phyloP scores from a whole-genome alignment of 1,140 invertebrate species.

The Drosophila repleta region DNA sequence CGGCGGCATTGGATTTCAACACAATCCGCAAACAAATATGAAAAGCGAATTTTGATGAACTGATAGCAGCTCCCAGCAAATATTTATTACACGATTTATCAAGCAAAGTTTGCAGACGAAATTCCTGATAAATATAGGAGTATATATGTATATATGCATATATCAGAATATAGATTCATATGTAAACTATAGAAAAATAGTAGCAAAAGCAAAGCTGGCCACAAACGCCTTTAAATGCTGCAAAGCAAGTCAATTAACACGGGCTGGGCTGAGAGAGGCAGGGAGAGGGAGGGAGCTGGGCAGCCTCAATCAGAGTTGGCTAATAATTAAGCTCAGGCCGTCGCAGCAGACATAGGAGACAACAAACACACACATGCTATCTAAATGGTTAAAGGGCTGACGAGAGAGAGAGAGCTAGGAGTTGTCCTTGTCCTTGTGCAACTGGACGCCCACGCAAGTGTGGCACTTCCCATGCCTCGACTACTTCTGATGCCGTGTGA shows the following conservation, averaged over 20 bases:
- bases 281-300: too few relatives aligned
- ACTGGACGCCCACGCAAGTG: slow-evolving; percentile 22
- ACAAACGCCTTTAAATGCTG: too few relatives aligned
- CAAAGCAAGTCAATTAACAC: background rate
- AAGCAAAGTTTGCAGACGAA: background rate
- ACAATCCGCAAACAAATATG: slow-evolving; percentile 45
- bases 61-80: slow-evolving; percentile 17
- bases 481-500: slow-evolving; percentile 46
- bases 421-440: slow-evolving; percentile 21
- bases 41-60: slow-evolving; percentile 56
- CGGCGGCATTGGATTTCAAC: slow-evolving; percentile 41
- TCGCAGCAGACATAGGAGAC: background rate
- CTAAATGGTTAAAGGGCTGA: background rate
- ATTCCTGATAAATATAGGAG: background rate
- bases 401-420: background rate
- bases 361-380: background rate
- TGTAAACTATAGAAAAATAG: background rate
- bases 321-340: slow-evolving; percentile 30
- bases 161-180: background rate
- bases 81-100: slow-evolving; percentile 40
- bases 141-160: too few relatives aligned
- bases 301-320: slow-evolving; percentile 18
- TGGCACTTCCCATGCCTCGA: slow-evolving; percentile 48
- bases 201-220: background rate
- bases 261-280: too few relatives aligned